Percentiles rank a stretch among this genome's conserved stretches.
Evolutionary conservation across 2,797 vertebrate genomes (phyloP).

Genomic region (Sitta carolinensis): DNA sequence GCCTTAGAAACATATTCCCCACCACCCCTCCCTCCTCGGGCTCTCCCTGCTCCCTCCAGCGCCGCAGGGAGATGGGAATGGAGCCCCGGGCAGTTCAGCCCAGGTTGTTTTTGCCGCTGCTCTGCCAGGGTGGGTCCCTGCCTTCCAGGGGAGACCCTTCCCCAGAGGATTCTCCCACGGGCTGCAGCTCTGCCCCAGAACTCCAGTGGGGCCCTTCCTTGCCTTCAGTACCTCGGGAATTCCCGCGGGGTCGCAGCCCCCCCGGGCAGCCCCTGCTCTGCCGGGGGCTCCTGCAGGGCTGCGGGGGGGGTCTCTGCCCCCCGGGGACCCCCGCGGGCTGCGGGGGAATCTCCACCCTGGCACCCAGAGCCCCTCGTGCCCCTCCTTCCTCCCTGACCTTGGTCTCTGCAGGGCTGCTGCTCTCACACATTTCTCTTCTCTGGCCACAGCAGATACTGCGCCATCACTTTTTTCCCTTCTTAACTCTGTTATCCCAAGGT

Average conservation of each 20-base stretch:
- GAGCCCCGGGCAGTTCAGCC: not conserved
- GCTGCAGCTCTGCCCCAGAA: no score
- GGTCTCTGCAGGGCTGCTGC: not conserved
- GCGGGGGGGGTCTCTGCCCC: not conserved
- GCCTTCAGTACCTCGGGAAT: no score
- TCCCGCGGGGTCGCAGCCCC: not conserved
- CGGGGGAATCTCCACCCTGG: not conserved
- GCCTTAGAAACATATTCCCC: not conserved
- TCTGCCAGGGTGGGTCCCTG: not conserved
- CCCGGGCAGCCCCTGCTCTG: not conserved
- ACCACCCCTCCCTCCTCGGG: not conserved
- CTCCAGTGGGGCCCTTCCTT: no score
- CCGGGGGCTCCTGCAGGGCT: not conserved
- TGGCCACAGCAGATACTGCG: not conserved
- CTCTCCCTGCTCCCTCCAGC: not conserved
- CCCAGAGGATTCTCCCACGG: no score
- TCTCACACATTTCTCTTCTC: not conserved
- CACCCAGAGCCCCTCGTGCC: not conserved
- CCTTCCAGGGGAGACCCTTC: not conserved
- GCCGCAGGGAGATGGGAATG: not conserved
- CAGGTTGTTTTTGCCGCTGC: not conserved
- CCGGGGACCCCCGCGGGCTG: not conserved
- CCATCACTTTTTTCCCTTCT: not conserved
- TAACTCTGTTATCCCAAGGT: not conserved
- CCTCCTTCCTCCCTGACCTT: not conserved